Conservation (phyloP, 2,797 vertebrate species). For the Sciurus carolinensis region DNA sequence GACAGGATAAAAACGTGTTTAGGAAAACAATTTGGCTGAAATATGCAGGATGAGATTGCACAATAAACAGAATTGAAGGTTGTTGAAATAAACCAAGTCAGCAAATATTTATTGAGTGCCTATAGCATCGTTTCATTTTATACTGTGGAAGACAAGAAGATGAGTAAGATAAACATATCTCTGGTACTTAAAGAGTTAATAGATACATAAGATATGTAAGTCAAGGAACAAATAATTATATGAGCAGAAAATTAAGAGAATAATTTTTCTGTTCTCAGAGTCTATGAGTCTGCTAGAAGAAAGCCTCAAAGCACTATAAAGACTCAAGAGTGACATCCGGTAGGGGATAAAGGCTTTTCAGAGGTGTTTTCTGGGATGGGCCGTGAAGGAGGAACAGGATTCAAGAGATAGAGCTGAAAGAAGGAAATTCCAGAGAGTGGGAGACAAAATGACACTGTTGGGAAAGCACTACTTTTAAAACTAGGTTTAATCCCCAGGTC, state of each 20-base stretch:
- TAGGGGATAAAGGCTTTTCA: neutral
- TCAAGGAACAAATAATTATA: neutral
- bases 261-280: slow-evolving; percentile 5
- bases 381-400: neutral
- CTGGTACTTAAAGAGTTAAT: neutral
- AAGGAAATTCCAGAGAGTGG: neutral
- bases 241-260: neutral
- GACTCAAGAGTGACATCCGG: neutral
- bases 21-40: neutral
- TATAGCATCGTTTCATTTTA: neutral
- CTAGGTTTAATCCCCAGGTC: neutral
- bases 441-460: neutral
- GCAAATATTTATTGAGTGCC: neutral
- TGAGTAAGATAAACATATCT: neutral
- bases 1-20: neutral
- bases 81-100: slow-evolving; percentile 19
- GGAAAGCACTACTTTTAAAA: neutral
- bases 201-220: neutral
- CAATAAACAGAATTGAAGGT: neutral
- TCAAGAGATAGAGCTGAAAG: neutral
- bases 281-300: neutral
- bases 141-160: neutral
- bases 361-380: neutral
- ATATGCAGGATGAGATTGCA: neutral
- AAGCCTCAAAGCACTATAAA: neutral